Percentiles rank a stretch among this genome's conserved stretches.
Evolutionary conservation across 2,888 invertebrate species (phyloP).

Genomic region (Hymenopus coronatus): DNA sequence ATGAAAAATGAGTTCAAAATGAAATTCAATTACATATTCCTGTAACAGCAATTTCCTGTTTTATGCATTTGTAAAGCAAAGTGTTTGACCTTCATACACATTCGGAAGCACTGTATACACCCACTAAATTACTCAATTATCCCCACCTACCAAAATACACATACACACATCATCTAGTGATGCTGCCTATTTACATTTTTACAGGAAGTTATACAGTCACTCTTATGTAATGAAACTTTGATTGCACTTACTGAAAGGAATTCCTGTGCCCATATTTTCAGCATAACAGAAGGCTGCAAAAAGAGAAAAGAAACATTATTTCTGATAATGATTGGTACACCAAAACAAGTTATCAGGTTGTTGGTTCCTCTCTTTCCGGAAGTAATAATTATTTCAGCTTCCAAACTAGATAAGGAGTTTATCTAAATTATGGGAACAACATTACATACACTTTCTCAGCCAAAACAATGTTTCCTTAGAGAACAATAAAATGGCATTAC

Average conservation of each 20-base stretch:
- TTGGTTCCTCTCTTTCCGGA: background rate
- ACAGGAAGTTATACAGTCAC: background rate
- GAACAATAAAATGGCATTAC: background rate
- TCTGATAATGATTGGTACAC: background rate
- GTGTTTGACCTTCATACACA: background rate
- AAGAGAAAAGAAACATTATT: slow-evolving; percentile 18
- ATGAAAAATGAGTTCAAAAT: too few relatives aligned
- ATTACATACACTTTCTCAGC: background rate
- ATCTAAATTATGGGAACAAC: background rate
- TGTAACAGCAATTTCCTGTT: too few relatives aligned
- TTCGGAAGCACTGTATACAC: background rate
- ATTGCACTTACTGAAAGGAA: slow-evolving; percentile 61
- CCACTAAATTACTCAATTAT: background rate
- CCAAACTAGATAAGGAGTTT: background rate
- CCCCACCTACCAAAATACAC: too few relatives aligned
- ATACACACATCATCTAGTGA: too few relatives aligned
- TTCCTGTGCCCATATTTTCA: slow-evolving; percentile 82
- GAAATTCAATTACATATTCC: too few relatives aligned
- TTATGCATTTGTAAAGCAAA: too few relatives aligned
- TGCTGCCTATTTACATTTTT: background rate
- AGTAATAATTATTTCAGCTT: background rate
- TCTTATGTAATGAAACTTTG: background rate
- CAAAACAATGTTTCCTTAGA: background rate
- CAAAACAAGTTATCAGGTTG: background rate
- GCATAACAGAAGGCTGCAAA: slow-evolving; percentile 75